Conservation (phyloP, 1,140 invertebrate species). For the Macrobrachium rosenbergii region DNA sequence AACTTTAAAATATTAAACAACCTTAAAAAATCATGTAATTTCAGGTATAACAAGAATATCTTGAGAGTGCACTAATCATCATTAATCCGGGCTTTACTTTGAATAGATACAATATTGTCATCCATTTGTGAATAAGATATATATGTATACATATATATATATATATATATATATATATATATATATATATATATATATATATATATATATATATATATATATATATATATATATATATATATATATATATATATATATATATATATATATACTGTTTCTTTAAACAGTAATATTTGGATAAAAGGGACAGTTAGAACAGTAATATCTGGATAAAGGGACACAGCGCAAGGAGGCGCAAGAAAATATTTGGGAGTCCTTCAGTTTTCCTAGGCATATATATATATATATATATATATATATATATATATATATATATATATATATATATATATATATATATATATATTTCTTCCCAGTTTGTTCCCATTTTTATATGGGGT, state of each 20-base stretch:
- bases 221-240: constrained; percentile 23
- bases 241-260: constrained; percentile 17
- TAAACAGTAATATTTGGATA: no score
- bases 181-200: constrained; percentile 12
- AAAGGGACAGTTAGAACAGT: no score
- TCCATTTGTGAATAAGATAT: background rate
- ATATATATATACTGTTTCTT: background rate
- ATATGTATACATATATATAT: constrained; percentile 13
- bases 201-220: constrained; percentile 20
- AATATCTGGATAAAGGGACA: no score
- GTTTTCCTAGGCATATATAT: constrained; percentile 4
- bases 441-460: constrained; percentile 25
- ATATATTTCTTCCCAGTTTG: no score
- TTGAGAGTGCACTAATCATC: no score
- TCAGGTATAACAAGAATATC: background rate
- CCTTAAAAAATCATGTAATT: background rate
- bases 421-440: constrained; percentile 16
- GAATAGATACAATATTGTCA: no score
- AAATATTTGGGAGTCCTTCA: background rate
- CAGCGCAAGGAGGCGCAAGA: background rate
- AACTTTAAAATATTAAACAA: no score
- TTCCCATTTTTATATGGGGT: no score
- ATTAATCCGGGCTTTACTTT: no score
- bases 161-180: constrained; percentile 20
- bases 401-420: constrained; percentile 16